Conservation (phyloP, 92 coral and sea anemone species). For the Ricordea florida region DNA sequence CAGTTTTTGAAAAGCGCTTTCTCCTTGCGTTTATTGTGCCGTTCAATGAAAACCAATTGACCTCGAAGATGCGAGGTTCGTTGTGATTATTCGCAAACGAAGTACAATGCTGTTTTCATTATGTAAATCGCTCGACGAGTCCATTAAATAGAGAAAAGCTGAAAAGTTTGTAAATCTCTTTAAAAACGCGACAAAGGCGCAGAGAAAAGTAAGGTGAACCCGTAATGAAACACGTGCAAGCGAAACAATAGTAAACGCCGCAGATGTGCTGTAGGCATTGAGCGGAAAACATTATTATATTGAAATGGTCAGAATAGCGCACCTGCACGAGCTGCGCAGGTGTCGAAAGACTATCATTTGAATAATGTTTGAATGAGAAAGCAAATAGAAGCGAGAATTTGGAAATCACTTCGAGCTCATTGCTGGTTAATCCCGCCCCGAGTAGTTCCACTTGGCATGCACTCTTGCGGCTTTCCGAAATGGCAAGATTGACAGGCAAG, state of each 20-base stretch:
- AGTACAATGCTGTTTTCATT: slow-evolving; percentile 82
- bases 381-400: slow-evolving; percentile 78
- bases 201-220: slow-evolving; percentile 84
- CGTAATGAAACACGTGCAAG: slow-evolving; percentile 97
- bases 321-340: slow-evolving; percentile 91
- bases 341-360: slow-evolving; percentile 87
- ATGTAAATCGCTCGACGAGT: slow-evolving; percentile 90
- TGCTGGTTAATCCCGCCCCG: slow-evolving; percentile 39
- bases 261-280: slow-evolving; percentile 96
- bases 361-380: slow-evolving; percentile 92
- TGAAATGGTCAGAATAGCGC: slow-evolving; percentile 85
- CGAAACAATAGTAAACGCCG: slow-evolving; percentile 83
- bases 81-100: slow-evolving; percentile 73
- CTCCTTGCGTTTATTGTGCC: slow-evolving; percentile 54
- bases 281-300: slow-evolving; percentile 91
- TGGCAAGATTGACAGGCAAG: slow-evolving; percentile 2
- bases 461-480: not conserved
- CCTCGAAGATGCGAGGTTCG: slow-evolving; percentile 67
- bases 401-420: slow-evolving; percentile 61
- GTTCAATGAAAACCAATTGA: slow-evolving; percentile 78
- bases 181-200: slow-evolving; percentile 85
- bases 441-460: slow-evolving; percentile 27
- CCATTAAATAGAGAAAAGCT: slow-evolving; percentile 97
- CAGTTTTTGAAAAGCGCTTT: slow-evolving; percentile 58
- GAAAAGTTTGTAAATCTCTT: slow-evolving; percentile 97